phyloP scores from a whole-genome alignment of 2,888 invertebrate species.

The Xiphydria camelus region DNA sequence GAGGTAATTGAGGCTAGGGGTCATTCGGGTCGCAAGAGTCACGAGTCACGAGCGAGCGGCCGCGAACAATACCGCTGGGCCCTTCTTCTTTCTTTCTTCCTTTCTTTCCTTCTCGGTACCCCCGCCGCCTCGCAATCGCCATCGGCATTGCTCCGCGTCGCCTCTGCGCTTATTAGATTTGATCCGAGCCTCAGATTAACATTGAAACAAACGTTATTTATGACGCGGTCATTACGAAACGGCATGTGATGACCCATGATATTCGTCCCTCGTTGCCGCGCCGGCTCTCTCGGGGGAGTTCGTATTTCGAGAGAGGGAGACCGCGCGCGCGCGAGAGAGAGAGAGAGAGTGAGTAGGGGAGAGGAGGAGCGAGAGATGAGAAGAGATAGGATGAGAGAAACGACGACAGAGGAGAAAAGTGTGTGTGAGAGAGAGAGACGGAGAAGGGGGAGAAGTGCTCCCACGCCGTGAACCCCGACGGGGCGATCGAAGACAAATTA shows the following conservation, averaged over 20 bases:
- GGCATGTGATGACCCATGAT: conserved; percentile 49
- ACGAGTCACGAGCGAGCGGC: conserved; percentile 57
- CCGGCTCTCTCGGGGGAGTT: conserved; percentile 15
- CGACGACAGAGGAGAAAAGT: background rate
- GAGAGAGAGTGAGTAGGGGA: no score
- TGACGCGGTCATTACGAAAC: conserved; percentile 48
- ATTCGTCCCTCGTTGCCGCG: conserved; percentile 28
- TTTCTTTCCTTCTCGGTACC: conserved; percentile 6
- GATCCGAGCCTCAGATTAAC: conserved; percentile 53
- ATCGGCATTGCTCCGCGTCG: background rate
- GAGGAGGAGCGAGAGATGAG: no score
- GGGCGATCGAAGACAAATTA: conserved; percentile 57
- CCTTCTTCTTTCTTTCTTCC: conserved; percentile 22
- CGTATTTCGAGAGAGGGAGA: conserved; percentile 24
- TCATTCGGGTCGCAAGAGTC: conserved; percentile 56
- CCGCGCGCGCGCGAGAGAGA: no score
- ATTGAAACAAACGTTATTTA: conserved; percentile 57
- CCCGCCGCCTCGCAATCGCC: no score
- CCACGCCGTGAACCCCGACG: conserved; percentile 50
- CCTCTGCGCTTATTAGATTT: conserved; percentile 53
- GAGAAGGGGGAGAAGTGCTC: conserved; percentile 38
- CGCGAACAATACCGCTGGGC: conserved; percentile 53
- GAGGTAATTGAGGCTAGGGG: conserved; percentile 58
- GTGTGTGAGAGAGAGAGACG: conserved; percentile 12
- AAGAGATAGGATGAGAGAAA: background rate